Evolutionary conservation across 53 echinoderm and acorn worm species (phyloP).

Genomic region (Holothuria scabra): DNA sequence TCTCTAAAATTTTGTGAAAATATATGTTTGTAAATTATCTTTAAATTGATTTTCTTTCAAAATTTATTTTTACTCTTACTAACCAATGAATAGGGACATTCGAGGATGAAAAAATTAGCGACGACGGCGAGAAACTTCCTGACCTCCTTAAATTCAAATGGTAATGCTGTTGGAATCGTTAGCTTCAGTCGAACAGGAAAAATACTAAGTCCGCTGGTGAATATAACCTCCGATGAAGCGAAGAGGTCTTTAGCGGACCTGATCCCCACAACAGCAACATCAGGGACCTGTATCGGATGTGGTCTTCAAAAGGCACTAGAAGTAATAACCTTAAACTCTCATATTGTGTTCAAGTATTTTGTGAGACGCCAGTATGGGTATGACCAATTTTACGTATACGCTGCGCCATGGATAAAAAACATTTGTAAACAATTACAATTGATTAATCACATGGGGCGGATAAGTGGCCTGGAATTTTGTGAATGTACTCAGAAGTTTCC

Average conservation of each 20-base stretch:
- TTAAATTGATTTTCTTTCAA: too few species aligned
- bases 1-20: too few species aligned
- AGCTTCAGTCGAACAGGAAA: not conserved
- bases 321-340: not conserved
- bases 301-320: constrained; percentile 27
- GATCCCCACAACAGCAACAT: not conserved
- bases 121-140: constrained; percentile 20
- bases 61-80: too few species aligned
- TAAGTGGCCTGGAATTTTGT: too few species aligned
- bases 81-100: not conserved
- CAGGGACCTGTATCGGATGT: constrained; percentile 33
- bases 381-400: too few species aligned
- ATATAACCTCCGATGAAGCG: not conserved
- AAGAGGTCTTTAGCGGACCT: not conserved
- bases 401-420: too few species aligned
- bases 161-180: constrained; percentile 9
- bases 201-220: not conserved
- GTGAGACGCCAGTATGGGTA: too few species aligned
- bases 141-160: not conserved
- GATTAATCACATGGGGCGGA: too few species aligned
- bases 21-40: too few species aligned
- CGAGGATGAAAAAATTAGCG: not conserved
- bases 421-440: too few species aligned
- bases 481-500: too few species aligned
- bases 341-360: too few species aligned